Evolutionary conservation across 2,113 vertebrate species (phyloP).

Genomic region (Todiramphus saurophagus): DNA sequence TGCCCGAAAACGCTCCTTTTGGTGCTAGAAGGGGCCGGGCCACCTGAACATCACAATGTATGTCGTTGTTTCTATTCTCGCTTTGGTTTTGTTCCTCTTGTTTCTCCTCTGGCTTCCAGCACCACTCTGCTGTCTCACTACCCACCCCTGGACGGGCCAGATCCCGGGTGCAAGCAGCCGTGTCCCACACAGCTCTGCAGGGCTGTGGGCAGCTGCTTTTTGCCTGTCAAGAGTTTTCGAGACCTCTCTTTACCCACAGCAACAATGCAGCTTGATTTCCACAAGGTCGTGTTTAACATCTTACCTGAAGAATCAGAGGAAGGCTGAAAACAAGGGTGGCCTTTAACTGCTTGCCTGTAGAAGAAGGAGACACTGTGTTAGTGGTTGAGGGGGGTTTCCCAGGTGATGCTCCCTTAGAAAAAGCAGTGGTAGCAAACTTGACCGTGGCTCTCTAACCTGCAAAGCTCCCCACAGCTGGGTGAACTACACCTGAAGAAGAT

Average conservation of each 20-base stretch:
- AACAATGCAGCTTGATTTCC: background rate
- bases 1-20: background rate
- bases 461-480: background rate
- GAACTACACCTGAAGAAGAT: background rate
- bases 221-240: background rate
- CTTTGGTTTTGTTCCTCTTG: background rate
- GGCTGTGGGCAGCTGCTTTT: background rate
- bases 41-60: rapidly evolving
- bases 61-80: background rate
- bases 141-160: background rate
- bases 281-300: background rate
- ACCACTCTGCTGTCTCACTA: background rate
- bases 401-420: background rate
- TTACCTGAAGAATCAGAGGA: constrained; percentile 58
- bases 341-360: constrained; percentile 34
- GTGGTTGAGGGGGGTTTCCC: background rate
- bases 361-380: background rate
- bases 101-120: background rate
- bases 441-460: background rate
- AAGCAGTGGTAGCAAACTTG: rapidly evolving
- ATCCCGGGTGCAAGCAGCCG: background rate
- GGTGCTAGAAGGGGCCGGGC: background rate
- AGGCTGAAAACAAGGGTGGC: constrained; percentile 30
- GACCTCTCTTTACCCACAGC: background rate
- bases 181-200: background rate